Conservation (phyloP, 2,797 vertebrate genomes). For the Gymnoscopelus microlampas region DNA sequence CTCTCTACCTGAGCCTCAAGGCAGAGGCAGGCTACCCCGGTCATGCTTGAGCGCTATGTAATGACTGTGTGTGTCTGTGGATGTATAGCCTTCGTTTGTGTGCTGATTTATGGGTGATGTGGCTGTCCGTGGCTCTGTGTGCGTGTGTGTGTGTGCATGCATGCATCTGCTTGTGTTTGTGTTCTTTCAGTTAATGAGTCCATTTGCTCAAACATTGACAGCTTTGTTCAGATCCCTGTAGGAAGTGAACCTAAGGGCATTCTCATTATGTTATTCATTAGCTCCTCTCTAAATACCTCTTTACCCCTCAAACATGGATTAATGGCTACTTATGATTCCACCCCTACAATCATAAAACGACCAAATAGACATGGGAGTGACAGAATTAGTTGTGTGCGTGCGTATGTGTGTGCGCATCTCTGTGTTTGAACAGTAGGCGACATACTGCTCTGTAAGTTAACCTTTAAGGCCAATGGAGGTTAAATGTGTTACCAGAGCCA, state of each 20-base stretch:
- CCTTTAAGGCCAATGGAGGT: no score
- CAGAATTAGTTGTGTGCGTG: constrained; percentile 15
- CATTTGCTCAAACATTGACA: constrained; percentile 55
- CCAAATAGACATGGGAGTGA: constrained; percentile 34
- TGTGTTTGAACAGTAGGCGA: no score
- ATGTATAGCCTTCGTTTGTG: constrained; percentile 1
- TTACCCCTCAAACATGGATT: constrained; percentile 62
- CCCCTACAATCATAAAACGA: constrained; percentile 42
- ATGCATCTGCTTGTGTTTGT: not conserved
- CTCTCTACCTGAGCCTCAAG: constrained; percentile 37
- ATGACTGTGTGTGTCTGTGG: constrained; percentile 13
- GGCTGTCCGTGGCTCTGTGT: constrained; percentile 2
- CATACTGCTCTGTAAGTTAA: no score
- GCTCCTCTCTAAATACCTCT: constrained; percentile 49
- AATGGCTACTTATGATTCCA: constrained; percentile 56
- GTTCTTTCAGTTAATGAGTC: constrained; percentile 32
- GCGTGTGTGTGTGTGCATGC: constrained; percentile 7
- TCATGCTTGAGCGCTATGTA: constrained; percentile 12
- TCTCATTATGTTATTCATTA: constrained; percentile 65
- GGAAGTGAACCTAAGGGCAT: constrained; percentile 55
- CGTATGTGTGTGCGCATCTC: not conserved
- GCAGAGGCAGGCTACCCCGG: constrained; percentile 18
- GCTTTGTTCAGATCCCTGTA: constrained; percentile 55
- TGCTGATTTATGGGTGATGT: constrained; percentile 14
- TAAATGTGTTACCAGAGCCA: no score